Conservation (phyloP, 1,140 invertebrate species). For the Pomacea maculata region DNA sequence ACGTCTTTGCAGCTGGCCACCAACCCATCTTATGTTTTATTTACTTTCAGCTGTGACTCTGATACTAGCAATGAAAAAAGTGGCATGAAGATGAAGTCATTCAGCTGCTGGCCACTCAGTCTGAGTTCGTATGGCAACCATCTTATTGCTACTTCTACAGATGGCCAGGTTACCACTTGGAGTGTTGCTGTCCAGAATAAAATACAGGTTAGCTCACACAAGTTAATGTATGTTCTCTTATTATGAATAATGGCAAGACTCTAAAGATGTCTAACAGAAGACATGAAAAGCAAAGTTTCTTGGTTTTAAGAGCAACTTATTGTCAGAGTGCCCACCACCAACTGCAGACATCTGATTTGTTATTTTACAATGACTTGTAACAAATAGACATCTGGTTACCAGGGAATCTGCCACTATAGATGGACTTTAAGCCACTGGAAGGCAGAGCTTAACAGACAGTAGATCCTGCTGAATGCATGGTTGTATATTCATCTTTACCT, state of each 20-base stretch:
- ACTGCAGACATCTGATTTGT: neutral
- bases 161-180: neutral
- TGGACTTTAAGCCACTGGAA: too few species aligned
- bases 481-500: too few species aligned
- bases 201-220: neutral
- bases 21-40: neutral
- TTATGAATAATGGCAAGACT: neutral
- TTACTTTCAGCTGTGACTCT: neutral
- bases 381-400: too few species aligned
- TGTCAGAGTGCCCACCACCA: neutral
- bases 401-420: too few species aligned
- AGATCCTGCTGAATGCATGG: too few species aligned
- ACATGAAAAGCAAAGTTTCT: too few species aligned
- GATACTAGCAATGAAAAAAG: neutral
- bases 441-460: too few species aligned
- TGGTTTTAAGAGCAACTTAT: too few species aligned
- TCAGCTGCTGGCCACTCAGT: conserved; percentile 12
- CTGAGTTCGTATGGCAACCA: neutral
- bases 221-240: neutral
- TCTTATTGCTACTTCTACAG: neutral
- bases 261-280: neutral
- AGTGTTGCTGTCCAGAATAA: neutral
- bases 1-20: neutral
- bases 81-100: neutral
- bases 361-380: too few species aligned